Evolutionary conservation across 2,888 invertebrate genomes (phyloP).

Genomic region (Rhogogaster chlorosoma): DNA sequence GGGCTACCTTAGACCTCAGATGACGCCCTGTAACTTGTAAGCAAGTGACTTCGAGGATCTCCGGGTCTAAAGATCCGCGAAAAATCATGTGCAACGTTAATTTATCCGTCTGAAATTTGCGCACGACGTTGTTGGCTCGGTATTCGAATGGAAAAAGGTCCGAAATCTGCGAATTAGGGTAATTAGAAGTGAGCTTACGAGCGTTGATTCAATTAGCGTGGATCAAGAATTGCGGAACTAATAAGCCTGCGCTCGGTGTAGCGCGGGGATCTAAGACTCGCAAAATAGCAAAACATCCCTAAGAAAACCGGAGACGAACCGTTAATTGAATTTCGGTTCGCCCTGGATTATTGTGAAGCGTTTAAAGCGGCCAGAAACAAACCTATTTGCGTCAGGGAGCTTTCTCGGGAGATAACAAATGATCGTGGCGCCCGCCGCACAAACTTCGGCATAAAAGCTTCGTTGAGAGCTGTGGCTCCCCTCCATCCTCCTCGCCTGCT

Average conservation of each 20-base stretch:
- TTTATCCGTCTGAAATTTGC: background rate
- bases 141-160: background rate
- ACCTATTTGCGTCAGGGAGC: constrained; percentile 73
- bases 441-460: constrained; percentile 61
- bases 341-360: constrained; percentile 70
- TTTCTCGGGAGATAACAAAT: constrained; percentile 70
- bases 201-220: constrained; percentile 1
- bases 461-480: constrained; percentile 59
- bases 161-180: background rate
- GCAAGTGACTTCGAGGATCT: background rate
- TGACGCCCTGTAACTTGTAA: background rate
- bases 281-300: constrained; percentile 36
- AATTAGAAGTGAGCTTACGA: background rate
- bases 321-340: constrained; percentile 70
- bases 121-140: background rate
- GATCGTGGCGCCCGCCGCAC: constrained; percentile 63
- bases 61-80: constrained; percentile 3
- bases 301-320: constrained; percentile 57
- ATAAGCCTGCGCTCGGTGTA: background rate
- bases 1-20: constrained; percentile 30
- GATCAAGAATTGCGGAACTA: background rate
- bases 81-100: background rate
- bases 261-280: background rate
- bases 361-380: constrained; percentile 71
- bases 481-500: constrained; percentile 55